Evolutionary conservation across 2,797 vertebrate species (phyloP), one percentile per base, ranked within the genome.

Genomic region (Catamblyrhynchus diadema): DNA sequence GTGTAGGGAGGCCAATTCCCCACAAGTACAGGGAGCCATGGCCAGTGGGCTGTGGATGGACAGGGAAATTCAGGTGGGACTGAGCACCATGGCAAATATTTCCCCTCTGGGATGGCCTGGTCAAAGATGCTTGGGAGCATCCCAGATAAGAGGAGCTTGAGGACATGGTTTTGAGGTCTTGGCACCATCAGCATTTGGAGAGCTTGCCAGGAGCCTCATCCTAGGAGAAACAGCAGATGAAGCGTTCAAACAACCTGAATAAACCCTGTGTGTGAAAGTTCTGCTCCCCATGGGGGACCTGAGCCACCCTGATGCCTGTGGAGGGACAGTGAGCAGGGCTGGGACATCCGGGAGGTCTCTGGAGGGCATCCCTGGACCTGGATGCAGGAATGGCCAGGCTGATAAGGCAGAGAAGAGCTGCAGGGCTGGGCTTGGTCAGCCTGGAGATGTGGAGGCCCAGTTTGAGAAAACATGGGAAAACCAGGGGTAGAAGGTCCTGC

Each of bases 1-100:
- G 0, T 7, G 2, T 1, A 1, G 17, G 42, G 44, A 32, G 27
- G n/a, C 12, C n/a, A 15, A 2, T 19, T 62, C 71, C 48, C 0
- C 0, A 27, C 0, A 3, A 33, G 7, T 11, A 21, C 50, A 30
- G 71, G 61, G 22, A 77, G 41, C 44, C 0, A 2, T 1, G 33
- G 66, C 41, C 50, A 5, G 6, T 3, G 51, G 53, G 44, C 39
- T 37, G 39, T 4, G 7, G 35, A 16, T 54, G 22, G 56, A 20
- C 39, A 56, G 25, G 50, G 42, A 42, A 24, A 57, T 30, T 45
- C 2, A 5, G 18, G 23, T 56, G 61, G 50, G 45, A 39, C 15
- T 4, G 2, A 62, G 53, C 3, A 12, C 15, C 4, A 2, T 0
- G 4, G 16, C 30, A 28, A 77, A 6, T n/a, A 27, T 54, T 77